phyloP scores from a whole-genome alignment of 2,888 invertebrate species.

The Nemurella pictetii region DNA sequence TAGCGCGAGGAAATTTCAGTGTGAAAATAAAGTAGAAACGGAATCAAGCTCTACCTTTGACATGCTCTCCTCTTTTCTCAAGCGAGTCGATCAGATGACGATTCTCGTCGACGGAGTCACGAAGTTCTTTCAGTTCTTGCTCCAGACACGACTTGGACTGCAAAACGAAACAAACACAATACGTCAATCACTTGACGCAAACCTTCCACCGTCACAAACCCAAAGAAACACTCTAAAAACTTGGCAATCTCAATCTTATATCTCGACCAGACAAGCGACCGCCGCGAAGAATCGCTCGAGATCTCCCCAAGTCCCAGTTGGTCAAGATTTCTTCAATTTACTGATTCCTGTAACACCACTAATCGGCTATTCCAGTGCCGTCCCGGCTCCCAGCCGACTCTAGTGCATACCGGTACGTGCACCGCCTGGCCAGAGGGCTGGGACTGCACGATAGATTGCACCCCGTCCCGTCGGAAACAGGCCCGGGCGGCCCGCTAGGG shows the following conservation, averaged over 20 bases:
- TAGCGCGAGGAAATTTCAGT: background rate
- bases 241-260: background rate
- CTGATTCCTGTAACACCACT: background rate
- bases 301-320: background rate
- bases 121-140: background rate
- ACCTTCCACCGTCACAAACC: background rate
- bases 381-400: background rate
- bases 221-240: background rate
- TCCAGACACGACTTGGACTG: background rate
- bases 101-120: background rate
- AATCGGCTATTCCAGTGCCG: background rate
- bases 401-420: background rate
- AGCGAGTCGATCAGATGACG: background rate
- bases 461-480: background rate
- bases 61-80: background rate
- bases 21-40: background rate
- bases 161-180: slow-evolving; percentile 8
- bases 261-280: background rate
- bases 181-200: background rate
- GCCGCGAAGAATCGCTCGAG: background rate
- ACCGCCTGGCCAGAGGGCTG: background rate
- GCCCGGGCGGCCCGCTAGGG: background rate
- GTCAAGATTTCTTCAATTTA: background rate
- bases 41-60: background rate
- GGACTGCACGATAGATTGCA: background rate